Percentiles rank a stretch among this genome's conserved stretches.
Evolutionary conservation across 2,113 vertebrate species (phyloP).

Genomic region (Vidua chalybeata): DNA sequence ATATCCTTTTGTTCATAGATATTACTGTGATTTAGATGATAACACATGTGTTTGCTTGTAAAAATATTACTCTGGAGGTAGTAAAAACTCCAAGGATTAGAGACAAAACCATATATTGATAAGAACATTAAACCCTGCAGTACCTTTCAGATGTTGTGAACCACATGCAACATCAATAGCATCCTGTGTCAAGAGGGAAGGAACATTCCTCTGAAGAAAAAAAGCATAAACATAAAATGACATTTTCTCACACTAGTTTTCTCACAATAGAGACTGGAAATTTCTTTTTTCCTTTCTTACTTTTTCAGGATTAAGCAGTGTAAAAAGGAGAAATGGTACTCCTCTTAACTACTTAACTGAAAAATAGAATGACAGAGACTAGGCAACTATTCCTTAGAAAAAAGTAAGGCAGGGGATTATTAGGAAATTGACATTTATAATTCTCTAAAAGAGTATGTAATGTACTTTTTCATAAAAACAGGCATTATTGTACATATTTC

Average conservation of each 20-base stretch:
- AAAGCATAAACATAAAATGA: constrained; percentile 42
- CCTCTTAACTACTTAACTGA: constrained; percentile 40
- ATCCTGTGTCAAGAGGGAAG: not conserved
- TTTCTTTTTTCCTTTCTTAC: not conserved
- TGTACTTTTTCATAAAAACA: constrained; percentile 3
- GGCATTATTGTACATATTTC: constrained; percentile 22
- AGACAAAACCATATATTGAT: not conserved
- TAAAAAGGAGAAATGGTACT: constrained; percentile 26
- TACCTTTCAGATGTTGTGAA: not conserved
- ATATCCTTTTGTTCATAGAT: not conserved
- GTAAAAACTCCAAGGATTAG: not conserved
- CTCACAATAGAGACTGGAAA: not conserved
- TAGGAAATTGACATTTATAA: constrained; percentile 3
- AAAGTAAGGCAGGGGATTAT: constrained; percentile 1
- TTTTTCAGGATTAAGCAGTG: constrained; percentile 31
- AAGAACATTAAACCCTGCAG: not conserved
- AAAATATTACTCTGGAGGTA: not conserved
- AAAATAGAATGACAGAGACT: constrained; percentile 8
- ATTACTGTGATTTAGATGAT: not conserved
- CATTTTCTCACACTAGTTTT: not conserved
- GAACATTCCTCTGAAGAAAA: not conserved
- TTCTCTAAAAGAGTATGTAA: constrained; percentile 32
- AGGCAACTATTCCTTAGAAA: not conserved
- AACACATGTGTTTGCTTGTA: not conserved
- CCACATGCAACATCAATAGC: not conserved